Evolutionary conservation across 53 echinoderm and acorn worm species (phyloP).

Genomic region (Paelopatides confundens): DNA sequence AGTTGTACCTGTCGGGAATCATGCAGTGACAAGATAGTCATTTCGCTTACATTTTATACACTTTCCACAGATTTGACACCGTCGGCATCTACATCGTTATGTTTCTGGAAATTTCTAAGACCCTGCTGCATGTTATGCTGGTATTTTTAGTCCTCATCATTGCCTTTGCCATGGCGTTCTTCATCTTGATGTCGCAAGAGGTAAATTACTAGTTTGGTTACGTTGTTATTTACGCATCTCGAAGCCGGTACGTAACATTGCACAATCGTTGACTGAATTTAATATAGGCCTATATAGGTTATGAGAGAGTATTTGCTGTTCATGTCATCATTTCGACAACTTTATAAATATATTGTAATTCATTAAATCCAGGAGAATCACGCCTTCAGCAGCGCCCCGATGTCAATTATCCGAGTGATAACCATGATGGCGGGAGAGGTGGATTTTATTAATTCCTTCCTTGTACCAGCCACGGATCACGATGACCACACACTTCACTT

Average conservation of each 20-base stretch:
- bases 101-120: conserved; percentile 87
- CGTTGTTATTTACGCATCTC: no score
- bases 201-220: no score
- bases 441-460: conserved; percentile 91
- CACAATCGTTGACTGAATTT: no score
- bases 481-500: conserved; percentile 60
- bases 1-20: no score
- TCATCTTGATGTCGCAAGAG: conserved; percentile 84
- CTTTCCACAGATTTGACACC: conserved; percentile 55
- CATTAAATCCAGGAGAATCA: conserved; percentile 83
- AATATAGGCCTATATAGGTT: no score
- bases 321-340: no score
- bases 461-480: conserved; percentile 66
- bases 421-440: conserved; percentile 95
- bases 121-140: conserved; percentile 73
- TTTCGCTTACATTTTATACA: not conserved
- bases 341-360: no score
- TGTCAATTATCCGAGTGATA: conserved; percentile 77
- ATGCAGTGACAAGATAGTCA: no score
- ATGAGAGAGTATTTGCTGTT: no score
- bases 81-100: conserved; percentile 94
- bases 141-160: conserved; percentile 82
- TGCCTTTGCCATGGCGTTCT: conserved; percentile 87
- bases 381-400: conserved; percentile 59
- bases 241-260: no score